Base-by-base conservation (phyloP, 2,888 invertebrate genomes). In the Pristionchus japonicus region DNA sequence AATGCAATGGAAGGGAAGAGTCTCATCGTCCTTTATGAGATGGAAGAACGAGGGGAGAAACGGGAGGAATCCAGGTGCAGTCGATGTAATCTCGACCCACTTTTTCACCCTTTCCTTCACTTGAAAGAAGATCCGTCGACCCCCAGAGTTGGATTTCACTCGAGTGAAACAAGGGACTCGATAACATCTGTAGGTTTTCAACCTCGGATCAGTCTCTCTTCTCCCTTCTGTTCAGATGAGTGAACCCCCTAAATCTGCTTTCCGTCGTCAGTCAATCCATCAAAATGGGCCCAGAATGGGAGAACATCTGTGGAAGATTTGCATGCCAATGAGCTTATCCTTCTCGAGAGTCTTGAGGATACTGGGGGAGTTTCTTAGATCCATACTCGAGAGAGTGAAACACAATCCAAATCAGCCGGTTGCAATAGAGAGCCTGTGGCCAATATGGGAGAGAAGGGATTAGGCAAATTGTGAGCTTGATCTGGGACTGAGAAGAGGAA, bases 221-320 rank as follows among this genome's bases (percentile, higher is more conserved):
- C 34, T 47, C 77, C 43, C 77, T 74, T 77, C 43, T 47, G 40
- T n/a, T 47, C n/a, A 1, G 6, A 13, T 37, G 70, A 77, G 47
- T 77, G 43, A 77, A 47, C 40, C 70, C 43, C 77, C 77, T 77
- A 77, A 77, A 77, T 77, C 77, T 77, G 77, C 77, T 77, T 40
- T 43, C 57, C 37, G 15, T 77, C n/a, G n/a, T 77, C 77, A 47
- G 43, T 77, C 77, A 77, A 77, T 77, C 77, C 77, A 77, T 77
- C 77, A 77, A 27, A 77, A 77, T 77, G 27, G 57, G 23, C 77
- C n/a, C 43, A 43, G 47, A 47, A 47, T 43, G 43, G 47, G 77
- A 77, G 77, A 77, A 77, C 77, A 77, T 77, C 77, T 77, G 77
- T 77, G 77, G 77, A 67, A 43, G 77, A 77, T 77, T 77, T 77